Evolutionary conservation across 2,888 invertebrate genomes (phyloP), one percentile per base, ranked within the genome.

Genomic region (Sepioteuthis lessoniana): DNA sequence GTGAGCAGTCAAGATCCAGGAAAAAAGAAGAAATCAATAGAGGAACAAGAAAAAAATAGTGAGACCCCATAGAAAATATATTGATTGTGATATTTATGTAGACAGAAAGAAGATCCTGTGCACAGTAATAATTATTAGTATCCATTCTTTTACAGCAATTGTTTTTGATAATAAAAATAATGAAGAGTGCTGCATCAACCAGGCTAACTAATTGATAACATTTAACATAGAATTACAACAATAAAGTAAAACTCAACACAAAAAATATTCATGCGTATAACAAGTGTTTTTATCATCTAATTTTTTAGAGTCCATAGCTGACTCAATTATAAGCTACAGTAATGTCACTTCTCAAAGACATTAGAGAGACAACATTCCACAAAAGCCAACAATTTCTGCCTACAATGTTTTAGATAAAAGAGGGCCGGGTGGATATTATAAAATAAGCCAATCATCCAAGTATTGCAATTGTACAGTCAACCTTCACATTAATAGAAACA

Each of bases 21-120:
- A 42, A 42, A 0, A 25, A 55, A 55, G 25, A 25, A 55, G 55
- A 55, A 25, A 55, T 55, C 55, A 31, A 76, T 76, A 31, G 5
- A 76, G 10, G 31, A 76, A n/a, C 31, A 4, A 76, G 28, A 76
- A 31, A 76, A 31, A 31, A 31, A 28, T 13, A 76, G 13, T 13
- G 31, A 76, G 13, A 76, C 76, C 76, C 10, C n/a, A 76, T n/a
- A 28, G 76, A 76, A 76, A 10, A 76, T n/a, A 31, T 76, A 76
- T 76, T 76, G 76, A 76, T 76, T n/a, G 76, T 76, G 76, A 76
- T 76, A 76, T 76, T 76, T 76, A 76, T 76, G 42, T 42, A 42
- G 42, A 31, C 76, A n/a, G 28, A 76, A 28, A 21, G 76, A 76
- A 31, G 31, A 76, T 76, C 76, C 76, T 76, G 76, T 76, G 8